Evolutionary conservation across 2,113 vertebrate genomes (phyloP), one percentile per base, ranked within the genome.

Genomic region (Lophotis ruficrista): DNA sequence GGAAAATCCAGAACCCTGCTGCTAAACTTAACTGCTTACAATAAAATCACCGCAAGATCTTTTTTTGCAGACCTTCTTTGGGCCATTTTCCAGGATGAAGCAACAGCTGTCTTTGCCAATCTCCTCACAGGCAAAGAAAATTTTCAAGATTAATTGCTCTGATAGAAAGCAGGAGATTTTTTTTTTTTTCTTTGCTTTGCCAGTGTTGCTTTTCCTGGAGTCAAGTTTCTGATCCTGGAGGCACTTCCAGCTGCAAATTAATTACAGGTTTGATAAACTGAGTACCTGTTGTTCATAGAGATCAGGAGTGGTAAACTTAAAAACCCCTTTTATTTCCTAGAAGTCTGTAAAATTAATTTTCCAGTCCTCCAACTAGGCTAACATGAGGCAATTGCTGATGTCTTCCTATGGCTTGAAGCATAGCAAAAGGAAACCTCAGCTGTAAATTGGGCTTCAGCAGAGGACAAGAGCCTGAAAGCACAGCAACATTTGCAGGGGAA

Each of bases 51-150:
- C 15, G 53, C 31, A 53, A 60, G 35, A 82, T 84, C 65, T 64
- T 47, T 89, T 43, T 82, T 33, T 83, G 54, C 73, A 92, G 76
- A 89, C 8, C 82, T 47, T 81, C 91, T 82, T 90, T 87, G 90
- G 89, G 87, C 72, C 15, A 8, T 70, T 93, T 95, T 93, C 95
- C 92, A 93, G 77, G 77, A 92, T 93, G 92, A 92, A 95, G 66
- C 83, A 97, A 96, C 87, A 96, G 76, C 91, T 93, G 91, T 94
- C 85, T 95, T 91, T 90, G 82, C 77, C 94, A 97, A 83, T 87
- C 83, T 90, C 96, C 91, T 87, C 48, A 35, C 82, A 90, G 90
- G 93, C 89, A 84, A 95, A 70, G 87, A 88, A 84, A 90, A 95
- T 89, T 81, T 94, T 96, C 96, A 96, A 94, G 94, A 96, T 87